Conservation (phyloP, 2,888 invertebrate species). For the Himalopsyche japonica region DNA sequence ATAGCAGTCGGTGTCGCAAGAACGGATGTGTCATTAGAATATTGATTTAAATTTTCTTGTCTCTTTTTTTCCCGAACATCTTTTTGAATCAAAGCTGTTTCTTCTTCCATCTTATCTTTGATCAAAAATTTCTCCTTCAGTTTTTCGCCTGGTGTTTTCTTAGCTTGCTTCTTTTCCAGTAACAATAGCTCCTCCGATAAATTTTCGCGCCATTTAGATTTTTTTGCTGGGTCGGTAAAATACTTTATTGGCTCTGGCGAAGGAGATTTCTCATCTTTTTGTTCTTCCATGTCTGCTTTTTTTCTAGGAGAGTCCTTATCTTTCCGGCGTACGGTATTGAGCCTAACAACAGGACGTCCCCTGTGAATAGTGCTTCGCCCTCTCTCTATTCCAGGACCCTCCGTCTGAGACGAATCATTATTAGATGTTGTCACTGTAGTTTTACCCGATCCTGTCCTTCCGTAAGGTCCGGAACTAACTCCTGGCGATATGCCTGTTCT, state of each 20-base stretch:
- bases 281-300: slow-evolving; percentile 43
- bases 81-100: slow-evolving; percentile 41
- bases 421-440: background rate
- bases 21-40: slow-evolving; percentile 47
- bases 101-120: slow-evolving; percentile 59
- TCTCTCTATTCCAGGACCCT: slow-evolving; percentile 43
- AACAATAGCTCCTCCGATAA: slow-evolving; percentile 62
- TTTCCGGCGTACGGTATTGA: slow-evolving; percentile 66
- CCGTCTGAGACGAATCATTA: slow-evolving; percentile 42
- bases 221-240: background rate
- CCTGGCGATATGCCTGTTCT: background rate
- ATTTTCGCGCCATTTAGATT: slow-evolving; percentile 64
- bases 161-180: slow-evolving; percentile 56
- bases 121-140: slow-evolving; percentile 76
- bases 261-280: slow-evolving; percentile 41
- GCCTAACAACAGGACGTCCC: slow-evolving; percentile 73
- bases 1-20: slow-evolving; percentile 43
- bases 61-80: slow-evolving; percentile 39
- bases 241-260: slow-evolving; percentile 33
- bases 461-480: background rate
- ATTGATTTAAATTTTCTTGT: slow-evolving; percentile 38
- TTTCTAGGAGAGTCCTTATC: slow-evolving; percentile 57
- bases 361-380: slow-evolving; percentile 68
- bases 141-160: slow-evolving; percentile 73
- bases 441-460: background rate